Percentiles rank a stretch among this genome's conserved stretches.
phyloP scores from a whole-genome alignment of 2,797 vertebrate genomes.

The Myripristis murdjan region DNA sequence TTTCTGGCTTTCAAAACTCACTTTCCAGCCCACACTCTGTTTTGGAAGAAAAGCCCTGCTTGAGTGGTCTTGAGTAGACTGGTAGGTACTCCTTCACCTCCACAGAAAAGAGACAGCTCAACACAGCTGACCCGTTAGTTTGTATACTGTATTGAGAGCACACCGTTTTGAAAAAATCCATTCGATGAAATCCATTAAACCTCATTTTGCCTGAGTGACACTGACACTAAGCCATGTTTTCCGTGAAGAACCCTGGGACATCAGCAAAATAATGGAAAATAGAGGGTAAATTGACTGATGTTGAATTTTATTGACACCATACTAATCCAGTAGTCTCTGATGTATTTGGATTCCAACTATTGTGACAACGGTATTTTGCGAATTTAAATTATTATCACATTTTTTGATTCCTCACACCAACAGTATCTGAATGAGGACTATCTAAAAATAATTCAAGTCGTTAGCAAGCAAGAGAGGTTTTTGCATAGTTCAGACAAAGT shows the following conservation, averaged over 20 bases:
- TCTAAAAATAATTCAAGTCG: conserved; percentile 45
- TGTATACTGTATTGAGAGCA: no score
- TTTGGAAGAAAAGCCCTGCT: neutral
- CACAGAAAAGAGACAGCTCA: no score
- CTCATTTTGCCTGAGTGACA: conserved; percentile 12
- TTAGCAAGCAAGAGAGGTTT: conserved; percentile 36
- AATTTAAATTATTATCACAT: neutral
- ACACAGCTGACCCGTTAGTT: no score
- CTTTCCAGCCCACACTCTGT: neutral
- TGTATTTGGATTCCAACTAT: neutral
- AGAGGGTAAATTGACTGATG: neutral
- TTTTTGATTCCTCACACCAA: conserved; percentile 23
- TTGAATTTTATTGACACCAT: conserved; percentile 11
- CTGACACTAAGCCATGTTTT: neutral
- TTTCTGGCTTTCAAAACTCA: neutral
- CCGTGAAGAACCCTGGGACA: neutral
- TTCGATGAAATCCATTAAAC: conserved; percentile 7
- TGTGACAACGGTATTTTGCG: neutral
- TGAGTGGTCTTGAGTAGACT: neutral
- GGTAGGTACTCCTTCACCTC: conserved; percentile 2
- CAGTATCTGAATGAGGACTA: conserved; percentile 48
- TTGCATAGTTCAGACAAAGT: conserved; percentile 49
- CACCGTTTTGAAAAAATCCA: neutral
- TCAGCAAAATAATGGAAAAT: conserved; percentile 6
- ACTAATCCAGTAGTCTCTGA: conserved; percentile 14